Base-by-base conservation (phyloP, 1,140 invertebrate species). In the Branchinecta lindahli region DNA sequence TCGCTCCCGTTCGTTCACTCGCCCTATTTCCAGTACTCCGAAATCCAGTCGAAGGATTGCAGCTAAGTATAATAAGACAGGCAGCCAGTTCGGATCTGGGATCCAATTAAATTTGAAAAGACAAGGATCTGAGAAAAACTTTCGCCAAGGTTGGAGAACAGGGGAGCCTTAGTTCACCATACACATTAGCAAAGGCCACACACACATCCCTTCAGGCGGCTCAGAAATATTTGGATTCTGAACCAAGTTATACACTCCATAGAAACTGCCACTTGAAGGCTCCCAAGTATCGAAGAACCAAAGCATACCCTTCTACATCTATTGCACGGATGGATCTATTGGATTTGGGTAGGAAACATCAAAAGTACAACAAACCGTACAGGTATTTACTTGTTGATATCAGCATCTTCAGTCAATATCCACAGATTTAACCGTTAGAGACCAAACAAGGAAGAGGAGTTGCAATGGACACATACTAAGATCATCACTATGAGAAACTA, bases 331-430 rank as follows among this genome's bases (percentile, higher is more conserved):
- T n/a, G n/a, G 9, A 9, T 52, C 47, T 52, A 9, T 9, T 52
- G 47, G n/a, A 9, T 52, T 52, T 52, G 47, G 47, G n/a, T 52
- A n/a, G n/a, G 47, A 52, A 9, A n/a, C 9, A 52, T 9, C n/a
- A 9, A 52, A 9, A 52, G n/a, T 52, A 52, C 47, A 52, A 52
- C n/a, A 52, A 52, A 52, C 47, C 47, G n/a, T 9, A 52, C n/a
- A 52, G n/a, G 9, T 52, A 52, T n/a, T 9, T 52, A 9, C 47
- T 52, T 9, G 9, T 52, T 52, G n/a, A 9, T 9, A 52, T 52
- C n/a, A 52, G 47, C 47, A 52, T 52, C n/a, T 52, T 52, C n/a
- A 52, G 47, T 52, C n/a, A n/a, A 9, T 52, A 52, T n/a, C n/a
- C 47, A 9, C n/a, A 52, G 9, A 9, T n/a, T n/a, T 9, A 9